These are phyloP conservation scores for Podotricha telesiphe DNA, from an alignment of 2,888 invertebrate species.

Conservation along the genomic window DNA sequence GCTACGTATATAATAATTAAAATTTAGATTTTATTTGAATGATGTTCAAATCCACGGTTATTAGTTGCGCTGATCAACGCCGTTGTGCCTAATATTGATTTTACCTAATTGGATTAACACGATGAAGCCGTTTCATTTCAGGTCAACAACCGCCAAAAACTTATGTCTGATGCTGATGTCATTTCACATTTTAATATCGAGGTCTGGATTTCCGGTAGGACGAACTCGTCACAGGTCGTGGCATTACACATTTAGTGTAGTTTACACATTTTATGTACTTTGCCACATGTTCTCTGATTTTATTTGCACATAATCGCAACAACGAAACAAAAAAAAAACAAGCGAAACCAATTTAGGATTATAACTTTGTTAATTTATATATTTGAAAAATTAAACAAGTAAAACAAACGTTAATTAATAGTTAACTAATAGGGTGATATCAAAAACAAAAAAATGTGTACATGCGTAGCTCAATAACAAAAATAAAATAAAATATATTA, in stretches of 20 bases:
- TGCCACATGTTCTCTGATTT: conserved; percentile 19
- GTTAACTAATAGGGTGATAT: no score
- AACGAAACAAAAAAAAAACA: neutral
- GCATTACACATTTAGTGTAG: conserved; percentile 23
- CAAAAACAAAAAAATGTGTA: no score
- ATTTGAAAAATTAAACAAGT: no score
- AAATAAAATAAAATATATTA: no score
- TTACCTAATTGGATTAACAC: conserved; percentile 47
- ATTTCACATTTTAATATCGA: conserved; percentile 46
- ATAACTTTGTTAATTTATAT: no score
- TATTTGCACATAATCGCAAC: neutral
- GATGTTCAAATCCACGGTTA: neutral
- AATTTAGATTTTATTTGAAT: neutral
- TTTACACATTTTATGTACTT: conserved; percentile 11
- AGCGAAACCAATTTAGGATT: neutral
- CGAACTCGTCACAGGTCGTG: conserved; percentile 23
- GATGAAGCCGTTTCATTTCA: conserved; percentile 52
- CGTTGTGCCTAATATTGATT: conserved; percentile 3
- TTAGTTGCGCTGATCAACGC: neutral
- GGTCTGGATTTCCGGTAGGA: conserved; percentile 29
- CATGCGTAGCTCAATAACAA: no score
- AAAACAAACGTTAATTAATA: no score
- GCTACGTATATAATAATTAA: conserved; percentile 10
- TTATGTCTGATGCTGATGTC: conserved; percentile 56
- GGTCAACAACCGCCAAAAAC: conserved; percentile 59